Evolutionary conservation across 2,888 invertebrate genomes (phyloP).

Genomic region (Caenorhabditis zanzibari): DNA sequence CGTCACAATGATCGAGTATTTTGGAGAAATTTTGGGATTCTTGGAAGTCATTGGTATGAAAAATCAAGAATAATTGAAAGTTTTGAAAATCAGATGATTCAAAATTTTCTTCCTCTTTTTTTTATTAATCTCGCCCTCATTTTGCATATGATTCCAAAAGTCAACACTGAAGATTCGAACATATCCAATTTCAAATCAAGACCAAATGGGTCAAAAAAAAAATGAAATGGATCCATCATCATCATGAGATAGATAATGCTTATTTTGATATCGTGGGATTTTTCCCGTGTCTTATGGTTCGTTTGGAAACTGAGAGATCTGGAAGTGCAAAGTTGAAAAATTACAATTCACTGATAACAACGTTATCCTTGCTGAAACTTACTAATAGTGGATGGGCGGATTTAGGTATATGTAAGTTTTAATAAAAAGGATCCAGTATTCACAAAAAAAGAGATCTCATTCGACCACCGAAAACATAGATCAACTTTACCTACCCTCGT

Average conservation of each 20-base stretch:
- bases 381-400: too few species aligned
- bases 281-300: background rate
- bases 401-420: too few species aligned
- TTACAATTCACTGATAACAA: too few species aligned
- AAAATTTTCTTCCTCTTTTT: background rate
- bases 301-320: too few species aligned
- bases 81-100: background rate
- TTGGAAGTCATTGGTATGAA: background rate
- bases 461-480: background rate
- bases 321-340: too few species aligned
- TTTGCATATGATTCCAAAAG: background rate
- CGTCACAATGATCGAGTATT: conserved; percentile 1
- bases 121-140: background rate
- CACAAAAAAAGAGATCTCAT: too few species aligned
- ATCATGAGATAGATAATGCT: conserved; percentile 6
- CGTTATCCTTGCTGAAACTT: too few species aligned
- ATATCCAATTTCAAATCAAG: conserved; percentile 26
- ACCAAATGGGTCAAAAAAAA: conserved; percentile 25
- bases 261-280: conserved; percentile 1
- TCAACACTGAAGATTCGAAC: background rate
- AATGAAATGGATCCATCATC: conserved; percentile 28
- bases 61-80: too few species aligned
- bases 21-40: background rate
- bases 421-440: too few species aligned
- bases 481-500: background rate